Percentiles rank a stretch among this genome's conserved stretches.
Evolutionary conservation across 1,140 invertebrate genomes (phyloP).

Genomic region (Drosophila persimilis): DNA sequence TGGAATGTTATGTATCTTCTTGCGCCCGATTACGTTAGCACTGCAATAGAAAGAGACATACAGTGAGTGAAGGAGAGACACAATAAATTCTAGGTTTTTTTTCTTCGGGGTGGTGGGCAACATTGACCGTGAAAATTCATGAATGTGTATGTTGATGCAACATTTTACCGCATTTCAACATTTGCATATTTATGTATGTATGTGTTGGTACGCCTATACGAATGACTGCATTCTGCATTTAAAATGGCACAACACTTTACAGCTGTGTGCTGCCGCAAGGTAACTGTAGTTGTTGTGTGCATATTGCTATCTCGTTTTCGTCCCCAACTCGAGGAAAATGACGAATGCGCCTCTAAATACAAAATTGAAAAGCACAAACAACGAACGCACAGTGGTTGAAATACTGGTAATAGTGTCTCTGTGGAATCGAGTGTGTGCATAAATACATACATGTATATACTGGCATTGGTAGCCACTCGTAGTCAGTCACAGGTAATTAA

Average conservation of each 20-base stretch:
- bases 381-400: constrained; percentile 21
- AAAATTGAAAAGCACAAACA: background rate
- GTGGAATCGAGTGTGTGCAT: no score
- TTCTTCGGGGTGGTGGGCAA: no score
- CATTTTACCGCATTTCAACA: no score
- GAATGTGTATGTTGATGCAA: no score
- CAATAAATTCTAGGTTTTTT: background rate
- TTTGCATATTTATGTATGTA: no score
- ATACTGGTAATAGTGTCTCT: no score
- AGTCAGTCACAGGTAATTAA: no score
- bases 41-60: background rate
- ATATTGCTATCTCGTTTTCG: background rate
- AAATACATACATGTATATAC: no score
- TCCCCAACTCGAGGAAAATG: constrained; percentile 25
- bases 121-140: no score
- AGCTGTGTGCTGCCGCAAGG: constrained; percentile 13
- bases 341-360: constrained; percentile 43
- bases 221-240: constrained; percentile 9
- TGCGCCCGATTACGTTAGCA: constrained; percentile 31
- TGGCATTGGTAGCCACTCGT: no score
- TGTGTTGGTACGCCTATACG: no score
- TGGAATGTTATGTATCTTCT: constrained; percentile 11
- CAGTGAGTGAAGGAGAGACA: background rate
- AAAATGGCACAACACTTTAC: constrained; percentile 12
- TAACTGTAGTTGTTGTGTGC: constrained; percentile 45